Base-by-base conservation (phyloP, 2,797 vertebrate species). In the Pogoniulus pusillus region DNA sequence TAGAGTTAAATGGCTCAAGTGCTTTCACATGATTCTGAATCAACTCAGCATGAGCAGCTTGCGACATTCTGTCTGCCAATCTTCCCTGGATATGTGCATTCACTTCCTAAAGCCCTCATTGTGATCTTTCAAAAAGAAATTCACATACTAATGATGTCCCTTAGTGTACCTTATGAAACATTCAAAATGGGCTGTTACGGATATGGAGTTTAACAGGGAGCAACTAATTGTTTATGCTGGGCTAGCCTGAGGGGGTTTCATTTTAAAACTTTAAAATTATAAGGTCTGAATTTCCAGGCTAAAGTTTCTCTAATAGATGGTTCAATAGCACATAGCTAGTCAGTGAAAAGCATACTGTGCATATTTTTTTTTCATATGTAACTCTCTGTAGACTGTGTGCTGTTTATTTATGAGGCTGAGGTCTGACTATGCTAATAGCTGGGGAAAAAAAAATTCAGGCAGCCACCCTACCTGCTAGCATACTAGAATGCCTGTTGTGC, bases 171-270 rank as follows among this genome's bases (percentile, higher is more conserved):
- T 96, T 95, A 93, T 94, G 93, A 96, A 95, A 95, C 88, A 91
- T 96, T 92, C 73, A 91, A 70, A 96, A 94, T 87, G 82, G 82
- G 78, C 78, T 94, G 85, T 87, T 95, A 95, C 54, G 75, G 93
- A 94, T 91, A 90, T 62, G 53, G 85, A 87, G 91, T 95, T 97
- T 95, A 96, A 96, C 86, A 93, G 93, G 94, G 81, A 95, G 94
- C 87, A 95, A 84, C 93, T 97, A 95, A 96, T 96, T 94, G 96
- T 96, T 96, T 96, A 95, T 97, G 95, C 95, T 94, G 91, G 78
- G 86, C 88, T 94, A 95, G 91, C 91, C 89, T 93, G 80, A 86
- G 93, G 94, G 83, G 90, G 88, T 91, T 96, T 95, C 63, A 90
- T 93, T 96, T 91, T 90, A 88, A 95, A 95, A 95, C 88, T 96